Evolutionary conservation across 2,113 vertebrate species (phyloP), one percentile per base, ranked within the genome.

Genomic region (Indicator maculatus): DNA sequence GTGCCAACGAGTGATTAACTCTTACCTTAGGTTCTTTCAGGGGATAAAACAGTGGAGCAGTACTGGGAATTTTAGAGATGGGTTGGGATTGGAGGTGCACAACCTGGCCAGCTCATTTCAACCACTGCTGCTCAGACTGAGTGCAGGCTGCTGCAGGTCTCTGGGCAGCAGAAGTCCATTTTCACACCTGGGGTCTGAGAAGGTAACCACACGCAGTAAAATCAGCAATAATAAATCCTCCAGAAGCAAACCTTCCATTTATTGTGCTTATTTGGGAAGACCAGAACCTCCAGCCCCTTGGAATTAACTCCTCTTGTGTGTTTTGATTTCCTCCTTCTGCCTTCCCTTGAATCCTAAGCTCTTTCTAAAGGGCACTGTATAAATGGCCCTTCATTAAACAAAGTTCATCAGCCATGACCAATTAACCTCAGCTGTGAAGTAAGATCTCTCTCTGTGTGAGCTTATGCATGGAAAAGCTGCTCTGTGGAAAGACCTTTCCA

Each of bases 401-500:
- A 93, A 97, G 86, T 89, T 95, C 96, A 96, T 95, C 92, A 94
- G 90, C 93, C 86, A 76, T 93, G 92, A 93, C 92, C 58, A 52
- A 95, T 95, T 95, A 96, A 94, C 92, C 90, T 76, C 94, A 73
- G 66, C 79, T 92, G 80, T 93, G 94, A 94, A 91, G 93, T 79
- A 90, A 88, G 92, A 92, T 93, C 84, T 71, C 77, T 94, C 84
- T 56, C 91, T 95, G 44, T 7, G 5, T 61, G 87, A 89, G 64
- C 56, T 83, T 80, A 38, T 60, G 36, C 4, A 9, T 70, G 82
- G 93, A 88, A 93, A 91, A 95, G 81, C 59, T 87, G 89, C 81
- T 94, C 84, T 63, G 81, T 83, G 84, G 77, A 83, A 89, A 94
- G 74, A 74, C 65, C 78, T 83, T 91, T 75, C 64, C 56, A 52